A percentile compares a stretch with the other conserved stretches of the same genome.
These are phyloP conservation scores for Uria aalge DNA, from an alignment of 2,113 vertebrate species.

Conservation along the genomic window DNA sequence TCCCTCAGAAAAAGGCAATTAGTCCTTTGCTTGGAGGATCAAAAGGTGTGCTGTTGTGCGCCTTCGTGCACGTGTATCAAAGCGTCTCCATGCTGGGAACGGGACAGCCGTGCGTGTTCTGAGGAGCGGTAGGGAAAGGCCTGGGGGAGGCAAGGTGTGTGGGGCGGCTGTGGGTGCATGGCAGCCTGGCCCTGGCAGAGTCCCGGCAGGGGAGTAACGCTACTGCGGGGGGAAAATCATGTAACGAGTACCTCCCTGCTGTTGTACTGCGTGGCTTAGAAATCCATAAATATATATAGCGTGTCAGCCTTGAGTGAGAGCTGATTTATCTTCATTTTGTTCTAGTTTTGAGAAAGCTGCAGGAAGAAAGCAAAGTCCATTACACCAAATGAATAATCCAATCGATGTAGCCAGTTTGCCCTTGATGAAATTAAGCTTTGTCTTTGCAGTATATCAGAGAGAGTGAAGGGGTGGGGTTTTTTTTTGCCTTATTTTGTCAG, in stretches of 20 bases:
- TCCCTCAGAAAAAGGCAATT: not conserved
- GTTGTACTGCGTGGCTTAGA: not conserved
- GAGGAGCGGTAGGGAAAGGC: not conserved
- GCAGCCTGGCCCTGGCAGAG: too few species aligned
- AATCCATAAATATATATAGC: conserved; percentile 8
- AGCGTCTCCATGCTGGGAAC: not conserved
- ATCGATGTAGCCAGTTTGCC: conserved; percentile 50
- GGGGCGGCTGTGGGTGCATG: not conserved
- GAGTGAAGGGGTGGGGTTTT: not conserved
- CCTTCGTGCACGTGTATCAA: not conserved
- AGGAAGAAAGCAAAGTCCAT: conserved; percentile 55
- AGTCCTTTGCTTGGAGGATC: not conserved
- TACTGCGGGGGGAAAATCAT: not conserved
- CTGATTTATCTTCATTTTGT: conserved; percentile 54
- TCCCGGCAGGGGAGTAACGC: not conserved
- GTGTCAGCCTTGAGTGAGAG: conserved; percentile 25
- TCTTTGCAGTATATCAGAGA: conserved; percentile 3
- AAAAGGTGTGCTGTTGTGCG: not conserved
- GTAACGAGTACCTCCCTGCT: not conserved
- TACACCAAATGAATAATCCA: conserved; percentile 61
- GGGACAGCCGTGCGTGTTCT: not conserved
- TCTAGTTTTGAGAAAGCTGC: conserved; percentile 40
- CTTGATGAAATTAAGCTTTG: conserved; percentile 62
- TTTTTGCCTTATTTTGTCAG: not conserved
- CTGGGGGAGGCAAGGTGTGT: not conserved